phyloP scores from a whole-genome alignment of 2,888 invertebrate genomes.

The Sabatieria punctata region DNA sequence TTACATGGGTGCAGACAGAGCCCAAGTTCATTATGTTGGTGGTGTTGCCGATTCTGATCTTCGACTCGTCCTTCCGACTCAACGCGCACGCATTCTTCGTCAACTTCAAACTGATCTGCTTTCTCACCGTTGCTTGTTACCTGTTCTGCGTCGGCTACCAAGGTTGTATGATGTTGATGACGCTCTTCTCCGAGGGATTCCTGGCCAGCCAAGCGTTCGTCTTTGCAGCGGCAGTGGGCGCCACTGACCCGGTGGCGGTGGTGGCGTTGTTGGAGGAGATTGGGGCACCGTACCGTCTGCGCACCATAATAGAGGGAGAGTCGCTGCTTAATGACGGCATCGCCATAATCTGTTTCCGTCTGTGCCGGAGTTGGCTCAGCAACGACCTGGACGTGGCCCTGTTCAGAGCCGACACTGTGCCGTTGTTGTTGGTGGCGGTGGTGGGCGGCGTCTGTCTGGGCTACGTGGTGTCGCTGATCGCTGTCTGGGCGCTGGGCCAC shows the following conservation, averaged over 20 bases:
- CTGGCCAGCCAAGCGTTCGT: conserved; percentile 30
- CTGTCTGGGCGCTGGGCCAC: no score
- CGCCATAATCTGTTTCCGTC: conserved; percentile 35
- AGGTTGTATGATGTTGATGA: no score
- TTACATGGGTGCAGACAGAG: no score
- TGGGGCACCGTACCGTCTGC: no score
- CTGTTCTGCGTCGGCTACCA: no score
- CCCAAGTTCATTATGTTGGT: conserved; percentile 33
- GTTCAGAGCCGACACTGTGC: background rate
- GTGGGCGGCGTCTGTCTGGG: no score
- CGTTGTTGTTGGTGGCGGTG: no score
- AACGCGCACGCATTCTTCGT: conserved; percentile 33
- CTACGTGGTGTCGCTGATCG: no score
- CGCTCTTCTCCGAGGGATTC: no score
- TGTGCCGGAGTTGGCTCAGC: conserved; percentile 23
- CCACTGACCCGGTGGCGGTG: conserved; percentile 39
- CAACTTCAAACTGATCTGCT: no score
- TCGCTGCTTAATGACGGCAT: conserved; percentile 38
- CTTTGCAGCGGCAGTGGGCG: conserved; percentile 35
- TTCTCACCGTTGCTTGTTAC: no score
- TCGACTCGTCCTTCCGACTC: conserved; percentile 35
- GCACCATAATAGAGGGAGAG: conserved; percentile 37
- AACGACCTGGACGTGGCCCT: conserved; percentile 10
- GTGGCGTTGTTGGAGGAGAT: conserved; percentile 36
- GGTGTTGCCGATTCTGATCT: conserved; percentile 35